A percentile compares a stretch with the other conserved stretches of the same genome.
These are phyloP conservation scores for Ceyx erithaca DNA, from an alignment of 2,797 vertebrate genomes.

Conservation along the genomic window DNA sequence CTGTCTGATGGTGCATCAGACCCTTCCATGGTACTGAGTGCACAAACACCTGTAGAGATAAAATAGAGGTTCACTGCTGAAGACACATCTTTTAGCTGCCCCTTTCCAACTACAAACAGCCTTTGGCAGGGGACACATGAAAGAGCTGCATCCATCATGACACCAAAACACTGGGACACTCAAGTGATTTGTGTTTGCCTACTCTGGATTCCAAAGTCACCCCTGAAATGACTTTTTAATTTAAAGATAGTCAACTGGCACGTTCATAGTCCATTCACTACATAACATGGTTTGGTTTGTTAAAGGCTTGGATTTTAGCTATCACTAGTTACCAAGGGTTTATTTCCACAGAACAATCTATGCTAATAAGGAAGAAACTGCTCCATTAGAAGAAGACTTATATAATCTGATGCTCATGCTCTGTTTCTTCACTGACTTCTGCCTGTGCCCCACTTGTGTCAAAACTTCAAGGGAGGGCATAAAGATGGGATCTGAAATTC, in stretches of 20 bases:
- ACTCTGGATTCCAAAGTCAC: background rate
- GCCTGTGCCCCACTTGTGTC: background rate
- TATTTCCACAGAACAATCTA: background rate
- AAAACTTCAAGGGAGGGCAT: background rate
- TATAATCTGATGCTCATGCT: background rate
- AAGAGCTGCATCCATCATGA: background rate
- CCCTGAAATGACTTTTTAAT: background rate
- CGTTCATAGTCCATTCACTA: background rate
- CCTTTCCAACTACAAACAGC: background rate
- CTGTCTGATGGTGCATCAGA: background rate
- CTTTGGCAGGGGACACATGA: background rate
- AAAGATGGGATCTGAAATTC: background rate
- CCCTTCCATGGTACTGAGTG: background rate
- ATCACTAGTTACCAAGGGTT: background rate
- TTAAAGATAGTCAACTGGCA: no score
- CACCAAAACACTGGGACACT: background rate
- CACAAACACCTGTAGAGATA: background rate
- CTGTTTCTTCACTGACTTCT: background rate
- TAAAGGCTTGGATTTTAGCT: background rate
- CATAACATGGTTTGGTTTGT: background rate
- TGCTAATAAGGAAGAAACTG: background rate
- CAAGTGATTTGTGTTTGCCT: background rate
- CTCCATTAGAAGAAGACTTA: background rate
- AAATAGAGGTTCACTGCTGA: background rate
- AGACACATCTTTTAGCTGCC: background rate